A percentile compares a stretch with the other conserved stretches of the same genome.
These are phyloP conservation scores for Tragelaphus imberbis DNA, from an alignment of 2,113 vertebrate genomes.

Conservation along the genomic window DNA sequence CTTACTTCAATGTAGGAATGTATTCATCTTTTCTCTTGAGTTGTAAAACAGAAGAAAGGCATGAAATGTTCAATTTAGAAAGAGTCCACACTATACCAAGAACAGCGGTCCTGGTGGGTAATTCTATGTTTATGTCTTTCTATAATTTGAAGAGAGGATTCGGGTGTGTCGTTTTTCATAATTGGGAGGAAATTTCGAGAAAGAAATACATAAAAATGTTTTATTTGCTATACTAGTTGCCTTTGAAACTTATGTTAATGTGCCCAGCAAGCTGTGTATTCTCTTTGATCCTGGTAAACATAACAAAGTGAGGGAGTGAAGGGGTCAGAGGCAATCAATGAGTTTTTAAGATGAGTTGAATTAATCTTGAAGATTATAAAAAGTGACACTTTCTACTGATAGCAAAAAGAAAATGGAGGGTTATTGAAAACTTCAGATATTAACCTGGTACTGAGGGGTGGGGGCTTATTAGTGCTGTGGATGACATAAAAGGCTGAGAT, in stretches of 20 bases:
- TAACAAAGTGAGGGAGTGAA: not conserved
- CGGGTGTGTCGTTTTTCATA: not conserved
- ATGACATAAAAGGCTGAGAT: not conserved
- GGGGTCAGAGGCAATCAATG: not conserved
- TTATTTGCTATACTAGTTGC: not conserved
- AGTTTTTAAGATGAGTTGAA: constrained; percentile 2
- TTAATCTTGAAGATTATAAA: constrained; percentile 29
- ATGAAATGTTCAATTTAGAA: not conserved
- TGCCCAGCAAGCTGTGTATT: not conserved
- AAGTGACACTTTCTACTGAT: not conserved
- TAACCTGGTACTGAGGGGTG: not conserved
- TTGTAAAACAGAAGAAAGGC: not conserved
- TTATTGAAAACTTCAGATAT: not conserved
- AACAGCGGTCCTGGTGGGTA: not conserved
- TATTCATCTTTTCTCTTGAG: not conserved
- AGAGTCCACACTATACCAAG: not conserved
- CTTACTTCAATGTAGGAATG: not conserved
- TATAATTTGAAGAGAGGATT: constrained; percentile 8
- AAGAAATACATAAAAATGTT: not conserved
- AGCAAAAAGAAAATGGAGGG: not conserved
- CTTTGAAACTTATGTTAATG: constrained; percentile 18
- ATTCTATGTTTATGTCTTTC: constrained; percentile 6
- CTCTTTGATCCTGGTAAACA: not conserved
- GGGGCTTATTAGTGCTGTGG: not conserved
- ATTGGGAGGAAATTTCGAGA: not conserved